Evolutionary conservation across 2,888 invertebrate genomes (phyloP).

Genomic region (Drosophila multiciliata): DNA sequence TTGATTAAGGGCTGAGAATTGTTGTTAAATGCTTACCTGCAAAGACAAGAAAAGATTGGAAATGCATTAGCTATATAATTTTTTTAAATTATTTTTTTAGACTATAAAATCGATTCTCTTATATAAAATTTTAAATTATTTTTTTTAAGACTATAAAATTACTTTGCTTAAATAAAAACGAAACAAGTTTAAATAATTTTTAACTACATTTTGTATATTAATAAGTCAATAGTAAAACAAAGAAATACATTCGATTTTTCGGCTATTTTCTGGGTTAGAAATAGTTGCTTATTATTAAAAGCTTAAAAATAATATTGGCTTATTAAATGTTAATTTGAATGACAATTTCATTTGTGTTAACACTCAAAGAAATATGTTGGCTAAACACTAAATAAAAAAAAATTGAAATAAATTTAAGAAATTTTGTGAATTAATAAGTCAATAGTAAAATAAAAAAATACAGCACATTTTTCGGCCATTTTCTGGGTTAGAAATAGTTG

Average conservation of each 20-base stretch:
- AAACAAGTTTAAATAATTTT: too few relatives aligned
- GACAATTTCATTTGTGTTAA: neutral
- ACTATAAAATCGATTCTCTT: too few relatives aligned
- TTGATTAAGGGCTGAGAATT: neutral
- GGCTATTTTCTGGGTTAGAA: neutral
- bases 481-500: too few relatives aligned
- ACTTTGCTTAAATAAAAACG: too few relatives aligned
- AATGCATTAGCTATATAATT: slow-evolving; percentile 16
- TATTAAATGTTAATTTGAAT: neutral
- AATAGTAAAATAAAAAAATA: neutral
- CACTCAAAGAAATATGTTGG: neutral
- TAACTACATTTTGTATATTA: too few relatives aligned
- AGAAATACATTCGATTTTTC: neutral
- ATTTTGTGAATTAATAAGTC: neutral
- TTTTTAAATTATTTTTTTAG: neutral
- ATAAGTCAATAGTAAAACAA: neutral
- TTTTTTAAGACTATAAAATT: too few relatives aligned
- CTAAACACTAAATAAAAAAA: neutral
- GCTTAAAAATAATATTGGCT: neutral
- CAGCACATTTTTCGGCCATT: neutral
- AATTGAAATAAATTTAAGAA: too few relatives aligned
- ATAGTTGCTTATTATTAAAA: neutral
- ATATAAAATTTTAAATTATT: too few relatives aligned
- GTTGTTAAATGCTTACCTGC: slow-evolving; percentile 61
- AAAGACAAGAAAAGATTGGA: slow-evolving; percentile 32